Evolutionary conservation across 1,140 invertebrate species (phyloP), one percentile per base, ranked within the genome.

Genomic region (Drosophila kanapiae): DNA sequence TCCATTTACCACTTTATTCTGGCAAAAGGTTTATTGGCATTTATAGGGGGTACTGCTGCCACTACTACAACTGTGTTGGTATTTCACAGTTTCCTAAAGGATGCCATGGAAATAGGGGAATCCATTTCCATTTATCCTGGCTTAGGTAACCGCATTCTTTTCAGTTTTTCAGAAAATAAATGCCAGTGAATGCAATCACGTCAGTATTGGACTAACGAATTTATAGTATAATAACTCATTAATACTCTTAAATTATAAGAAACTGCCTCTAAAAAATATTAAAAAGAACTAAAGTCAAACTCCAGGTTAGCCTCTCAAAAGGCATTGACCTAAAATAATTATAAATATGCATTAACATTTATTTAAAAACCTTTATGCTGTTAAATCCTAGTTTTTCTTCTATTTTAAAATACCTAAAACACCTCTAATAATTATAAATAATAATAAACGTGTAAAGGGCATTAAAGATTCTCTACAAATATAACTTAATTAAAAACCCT

Each of bases 21-120:
- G 27, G 40, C 51, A 45, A 57, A 13, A 54, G 79, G 77, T 84
- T 84, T 53, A 80, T 84, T 76, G 76, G 58, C 62, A 71, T 56
- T 59, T 61, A 29, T 6, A 42, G 49, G n/a, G 4, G 5, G 29
- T 43, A 35, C 18, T 27, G 16, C 47, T 7, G 29, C 29, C 6
- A 31, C 48, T 2, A 49, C 13, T 3, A 29, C 27, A 3, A 31
- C 27, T 31, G 48, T n/a, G 6, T 33, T 31, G 48, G 48, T 6
- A 33, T 51, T 33, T 37, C 16, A 35, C 18, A 18, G n/a, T 45
- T 23, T 27, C 3, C 18, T 18, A 38, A 29, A 60, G 33, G 23
- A 58, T 5, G n/a, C 23, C 16, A 18, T 56, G 33, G 35, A 38
- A 57, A 54, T 54, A 2, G 53, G 33, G 53, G 53, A 56, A 18